phyloP scores from a whole-genome alignment of 2,888 invertebrate species.

The Furcula furcula region DNA sequence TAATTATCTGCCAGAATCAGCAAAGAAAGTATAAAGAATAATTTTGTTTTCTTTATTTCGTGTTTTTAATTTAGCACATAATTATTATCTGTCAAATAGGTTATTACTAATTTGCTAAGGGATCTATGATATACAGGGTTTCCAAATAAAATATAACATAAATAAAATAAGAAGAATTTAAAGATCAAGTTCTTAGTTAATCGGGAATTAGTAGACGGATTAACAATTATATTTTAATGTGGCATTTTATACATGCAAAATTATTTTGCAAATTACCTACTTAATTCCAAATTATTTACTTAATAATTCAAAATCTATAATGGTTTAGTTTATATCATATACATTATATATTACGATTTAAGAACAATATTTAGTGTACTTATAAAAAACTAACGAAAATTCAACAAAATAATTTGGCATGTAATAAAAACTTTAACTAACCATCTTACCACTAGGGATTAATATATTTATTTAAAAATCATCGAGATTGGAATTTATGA shows the following conservation, averaged over 20 bases:
- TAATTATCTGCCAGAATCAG: constrained; percentile 14
- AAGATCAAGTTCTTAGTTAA: constrained; percentile 27
- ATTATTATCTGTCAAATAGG: constrained; percentile 47
- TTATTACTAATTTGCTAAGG: constrained; percentile 73
- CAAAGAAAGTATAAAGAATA: too few species aligned
- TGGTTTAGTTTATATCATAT: too few species aligned
- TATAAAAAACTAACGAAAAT: not conserved
- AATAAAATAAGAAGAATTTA: constrained; percentile 26
- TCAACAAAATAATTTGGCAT: constrained; percentile 22
- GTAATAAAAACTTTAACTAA: constrained; percentile 6
- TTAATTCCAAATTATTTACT: too few species aligned
- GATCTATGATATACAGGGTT: constrained; percentile 74
- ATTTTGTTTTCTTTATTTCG: too few species aligned
- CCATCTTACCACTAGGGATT: constrained; percentile 31
- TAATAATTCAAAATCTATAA: too few species aligned
- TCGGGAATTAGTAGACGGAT: constrained; percentile 50
- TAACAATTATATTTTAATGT: constrained; percentile 29
- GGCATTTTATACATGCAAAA: constrained; percentile 13
- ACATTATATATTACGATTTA: not conserved
- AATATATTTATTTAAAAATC: constrained; percentile 29
- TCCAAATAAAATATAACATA: constrained; percentile 39
- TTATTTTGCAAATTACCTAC: too few species aligned
- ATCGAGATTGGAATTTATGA: constrained; percentile 32
- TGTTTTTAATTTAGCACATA: too few species aligned
- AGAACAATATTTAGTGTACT: not conserved